These are phyloP conservation scores for Nysson spinosus DNA, from an alignment of 2,888 invertebrate genomes.

Conservation along the genomic window DNA sequence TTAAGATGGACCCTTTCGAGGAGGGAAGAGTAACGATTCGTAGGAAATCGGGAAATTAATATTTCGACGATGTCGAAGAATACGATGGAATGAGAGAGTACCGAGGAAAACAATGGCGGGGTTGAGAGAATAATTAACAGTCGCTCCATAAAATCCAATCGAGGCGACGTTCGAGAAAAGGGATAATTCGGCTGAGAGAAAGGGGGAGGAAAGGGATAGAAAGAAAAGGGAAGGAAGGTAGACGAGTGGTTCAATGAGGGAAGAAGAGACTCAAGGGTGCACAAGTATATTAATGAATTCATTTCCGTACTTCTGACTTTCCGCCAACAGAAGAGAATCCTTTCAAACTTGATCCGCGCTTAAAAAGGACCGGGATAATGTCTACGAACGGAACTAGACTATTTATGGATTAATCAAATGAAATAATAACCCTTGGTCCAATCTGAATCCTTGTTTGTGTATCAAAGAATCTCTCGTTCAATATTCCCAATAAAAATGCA, in stretches of 20 bases:
- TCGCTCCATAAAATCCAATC: conserved; percentile 56
- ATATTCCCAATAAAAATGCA: too few relatives aligned
- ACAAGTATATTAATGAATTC: conserved; percentile 48
- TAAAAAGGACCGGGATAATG: too few relatives aligned
- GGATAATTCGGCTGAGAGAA: too few relatives aligned
- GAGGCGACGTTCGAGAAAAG: conserved; percentile 34
- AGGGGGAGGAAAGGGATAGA: background rate
- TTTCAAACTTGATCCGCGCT: background rate
- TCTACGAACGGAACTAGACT: too few relatives aligned
- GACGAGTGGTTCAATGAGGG: conserved; percentile 36
- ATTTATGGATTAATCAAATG: too few relatives aligned
- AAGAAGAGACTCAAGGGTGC: conserved; percentile 21
- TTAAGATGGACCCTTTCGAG: conserved; percentile 44
- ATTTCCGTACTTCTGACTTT: conserved; percentile 24
- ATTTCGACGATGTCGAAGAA: conserved; percentile 41
- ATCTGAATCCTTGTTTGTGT: too few relatives aligned
- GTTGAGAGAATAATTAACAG: conserved; percentile 55
- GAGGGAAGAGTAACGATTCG: conserved; percentile 38
- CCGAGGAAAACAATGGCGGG: conserved; percentile 29
- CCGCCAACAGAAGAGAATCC: conserved; percentile 13
- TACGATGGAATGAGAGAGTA: conserved; percentile 19
- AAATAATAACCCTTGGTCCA: too few relatives aligned
- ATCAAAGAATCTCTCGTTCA: too few relatives aligned
- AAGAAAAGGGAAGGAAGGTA: conserved; percentile 15
- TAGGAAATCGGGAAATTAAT: conserved; percentile 59